Percentiles rank a stretch among this genome's conserved stretches.
These are phyloP conservation scores for Otus scops DNA, from an alignment of 2,797 vertebrate species.

Conservation along the genomic window DNA sequence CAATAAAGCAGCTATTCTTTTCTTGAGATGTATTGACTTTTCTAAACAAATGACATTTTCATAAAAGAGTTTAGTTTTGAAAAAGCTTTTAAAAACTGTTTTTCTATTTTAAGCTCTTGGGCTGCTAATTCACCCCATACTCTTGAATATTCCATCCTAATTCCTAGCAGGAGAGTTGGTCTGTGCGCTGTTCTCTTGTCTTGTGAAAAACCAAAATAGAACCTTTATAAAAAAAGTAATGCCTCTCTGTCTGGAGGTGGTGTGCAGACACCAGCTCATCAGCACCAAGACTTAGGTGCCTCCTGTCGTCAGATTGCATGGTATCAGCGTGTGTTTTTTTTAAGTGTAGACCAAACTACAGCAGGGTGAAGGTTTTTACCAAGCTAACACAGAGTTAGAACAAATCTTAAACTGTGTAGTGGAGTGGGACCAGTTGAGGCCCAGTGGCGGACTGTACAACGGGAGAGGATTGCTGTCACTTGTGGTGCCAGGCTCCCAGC, in stretches of 20 bases:
- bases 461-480: background rate
- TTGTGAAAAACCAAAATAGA: background rate
- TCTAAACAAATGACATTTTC: background rate
- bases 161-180: background rate
- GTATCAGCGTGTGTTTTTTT: rapidly evolving
- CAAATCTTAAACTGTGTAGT: background rate
- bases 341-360: background rate
- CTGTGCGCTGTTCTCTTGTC: background rate
- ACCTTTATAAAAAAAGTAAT: rapidly evolving
- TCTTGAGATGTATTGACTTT: background rate
- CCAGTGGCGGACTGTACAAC: rapidly evolving
- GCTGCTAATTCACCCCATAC: background rate
- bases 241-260: background rate
- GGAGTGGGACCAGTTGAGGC: rapidly evolving
- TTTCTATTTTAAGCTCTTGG: background rate
- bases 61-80: background rate
- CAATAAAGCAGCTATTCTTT: background rate
- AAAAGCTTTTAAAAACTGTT: background rate
- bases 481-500: rapidly evolving
- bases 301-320: rapidly evolving
- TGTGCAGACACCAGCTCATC: background rate
- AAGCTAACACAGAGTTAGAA: too few relatives aligned
- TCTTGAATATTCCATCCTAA: rapidly evolving
- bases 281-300: background rate
- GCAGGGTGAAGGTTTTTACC: background rate